Percentiles rank a stretch among this genome's conserved stretches.
These are phyloP conservation scores for Siniperca undulata DNA, from an alignment of 2,797 vertebrate genomes.

Conservation along the genomic window DNA sequence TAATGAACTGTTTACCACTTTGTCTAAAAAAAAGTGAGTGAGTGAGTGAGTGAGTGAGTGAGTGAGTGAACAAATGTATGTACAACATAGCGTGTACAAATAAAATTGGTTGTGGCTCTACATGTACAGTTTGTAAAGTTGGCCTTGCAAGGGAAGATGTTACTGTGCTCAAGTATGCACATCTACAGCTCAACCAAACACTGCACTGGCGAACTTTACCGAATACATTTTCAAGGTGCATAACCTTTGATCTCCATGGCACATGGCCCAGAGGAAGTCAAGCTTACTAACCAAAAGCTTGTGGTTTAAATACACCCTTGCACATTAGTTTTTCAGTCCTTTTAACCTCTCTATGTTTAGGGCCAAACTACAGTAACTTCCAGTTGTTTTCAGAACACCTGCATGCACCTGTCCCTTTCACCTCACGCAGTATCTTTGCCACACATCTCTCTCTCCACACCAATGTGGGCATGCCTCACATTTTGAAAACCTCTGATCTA, in stretches of 20 bases:
- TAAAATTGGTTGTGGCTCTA: not conserved
- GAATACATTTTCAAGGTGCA: not conserved
- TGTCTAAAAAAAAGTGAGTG: not conserved
- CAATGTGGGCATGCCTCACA: not conserved
- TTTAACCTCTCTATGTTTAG: not conserved
- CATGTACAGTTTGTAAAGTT: not conserved
- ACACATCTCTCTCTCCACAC: not conserved
- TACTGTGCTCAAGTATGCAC: not conserved
- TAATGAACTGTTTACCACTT: not conserved
- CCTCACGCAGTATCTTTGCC: not conserved
- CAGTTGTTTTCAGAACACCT: not conserved
- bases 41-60: not conserved
- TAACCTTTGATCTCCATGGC: not conserved
- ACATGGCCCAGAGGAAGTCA: slow-evolving; percentile 1
- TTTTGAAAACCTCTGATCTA: not conserved
- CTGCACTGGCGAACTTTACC: not conserved
- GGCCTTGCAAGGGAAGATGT: not conserved
- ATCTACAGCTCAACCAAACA: not conserved
- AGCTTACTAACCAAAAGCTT: not conserved
- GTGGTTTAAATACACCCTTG: not conserved
- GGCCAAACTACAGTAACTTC: not conserved
- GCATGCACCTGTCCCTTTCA: not conserved
- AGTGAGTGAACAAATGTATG: not conserved
- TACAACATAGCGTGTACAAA: too few species aligned
- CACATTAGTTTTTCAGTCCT: not conserved